phyloP scores from a whole-genome alignment of 2,888 invertebrate species.

The Argyresthia albistria region DNA sequence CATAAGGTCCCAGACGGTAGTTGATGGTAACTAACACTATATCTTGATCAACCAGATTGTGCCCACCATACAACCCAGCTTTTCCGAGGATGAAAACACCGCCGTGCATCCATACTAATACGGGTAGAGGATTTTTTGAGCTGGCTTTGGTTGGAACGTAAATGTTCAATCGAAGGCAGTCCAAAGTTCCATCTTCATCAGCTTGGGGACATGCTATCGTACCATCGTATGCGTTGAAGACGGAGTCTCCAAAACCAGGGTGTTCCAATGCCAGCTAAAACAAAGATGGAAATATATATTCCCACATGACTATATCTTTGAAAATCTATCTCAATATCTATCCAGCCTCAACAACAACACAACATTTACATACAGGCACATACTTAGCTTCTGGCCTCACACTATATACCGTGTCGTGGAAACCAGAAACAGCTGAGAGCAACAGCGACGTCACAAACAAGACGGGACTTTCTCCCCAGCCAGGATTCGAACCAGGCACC shows the following conservation, averaged over 20 bases:
- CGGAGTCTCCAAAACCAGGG: constrained; percentile 33
- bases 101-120: constrained; percentile 20
- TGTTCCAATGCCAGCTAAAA: constrained; percentile 35
- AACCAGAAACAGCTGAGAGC: too few relatives aligned
- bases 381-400: too few relatives aligned
- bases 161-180: constrained; percentile 8
- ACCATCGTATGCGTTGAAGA: constrained; percentile 31
- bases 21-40: constrained; percentile 55
- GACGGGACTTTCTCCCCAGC: too few relatives aligned
- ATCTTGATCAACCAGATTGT: constrained; percentile 35
- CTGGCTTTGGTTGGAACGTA: constrained; percentile 8
- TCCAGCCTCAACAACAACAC: too few relatives aligned
- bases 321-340: too few relatives aligned
- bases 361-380: too few relatives aligned
- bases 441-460: too few relatives aligned
- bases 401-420: too few relatives aligned
- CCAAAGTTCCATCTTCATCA: constrained; percentile 1
- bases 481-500: too few relatives aligned
- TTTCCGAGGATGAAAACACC: constrained; percentile 28
- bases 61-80: neutral
- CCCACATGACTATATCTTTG: neutral
- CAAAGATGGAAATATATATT: constrained; percentile 19
- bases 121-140: constrained; percentile 6
- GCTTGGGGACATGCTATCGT: constrained; percentile 7
- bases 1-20: constrained; percentile 57